Percentiles rank a stretch among this genome's conserved stretches.
Conservation (phyloP, 2,797 vertebrate genomes). For the Sciurus carolinensis region DNA sequence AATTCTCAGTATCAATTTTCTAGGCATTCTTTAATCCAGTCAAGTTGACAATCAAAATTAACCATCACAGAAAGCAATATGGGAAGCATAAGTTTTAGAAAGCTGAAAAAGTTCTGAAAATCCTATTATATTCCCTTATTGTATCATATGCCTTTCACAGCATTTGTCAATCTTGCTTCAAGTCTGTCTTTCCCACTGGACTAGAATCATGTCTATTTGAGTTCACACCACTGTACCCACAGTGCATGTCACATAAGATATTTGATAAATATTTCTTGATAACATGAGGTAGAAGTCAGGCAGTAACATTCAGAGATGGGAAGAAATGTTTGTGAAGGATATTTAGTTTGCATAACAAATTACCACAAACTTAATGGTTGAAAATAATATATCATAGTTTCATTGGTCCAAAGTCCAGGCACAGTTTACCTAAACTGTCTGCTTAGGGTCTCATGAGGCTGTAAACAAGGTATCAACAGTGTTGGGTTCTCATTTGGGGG, state of each 20-base stretch:
- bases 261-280: not conserved
- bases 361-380: not conserved
- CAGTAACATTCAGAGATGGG: not conserved
- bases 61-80: not conserved
- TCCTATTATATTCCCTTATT: not conserved
- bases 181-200: not conserved
- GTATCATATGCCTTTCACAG: not conserved
- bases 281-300: not conserved
- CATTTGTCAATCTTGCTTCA: constrained; percentile 34
- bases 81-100: not conserved
- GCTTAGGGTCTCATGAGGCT: not conserved
- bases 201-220: not conserved
- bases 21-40: not conserved
- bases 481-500: not conserved
- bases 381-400: not conserved
- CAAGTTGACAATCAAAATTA: not conserved
- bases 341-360: constrained; percentile 36
- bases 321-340: constrained; percentile 32
- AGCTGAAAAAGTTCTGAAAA: not conserved
- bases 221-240: not conserved
- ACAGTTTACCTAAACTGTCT: not conserved
- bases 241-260: not conserved
- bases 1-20: not conserved
- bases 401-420: not conserved
- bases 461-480: not conserved